Evolutionary conservation across 2,113 vertebrate species (phyloP).

Genomic region (Corythoichthys intestinalis): DNA sequence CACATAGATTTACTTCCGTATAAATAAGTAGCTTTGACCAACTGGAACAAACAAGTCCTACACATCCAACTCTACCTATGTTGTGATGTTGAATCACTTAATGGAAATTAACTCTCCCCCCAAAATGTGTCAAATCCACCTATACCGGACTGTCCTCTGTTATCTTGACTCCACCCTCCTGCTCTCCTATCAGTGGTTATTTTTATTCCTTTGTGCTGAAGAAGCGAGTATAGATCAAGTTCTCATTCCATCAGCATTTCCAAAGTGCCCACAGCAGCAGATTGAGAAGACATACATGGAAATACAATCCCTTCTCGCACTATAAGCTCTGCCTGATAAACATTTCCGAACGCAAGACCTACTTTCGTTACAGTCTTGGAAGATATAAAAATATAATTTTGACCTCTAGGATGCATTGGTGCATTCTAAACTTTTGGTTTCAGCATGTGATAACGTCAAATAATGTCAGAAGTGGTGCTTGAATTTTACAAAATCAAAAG

Average conservation of each 20-base stretch:
- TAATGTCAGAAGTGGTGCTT: background rate
- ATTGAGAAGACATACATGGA: slow-evolving; percentile 44
- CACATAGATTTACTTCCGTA: slow-evolving; percentile 2
- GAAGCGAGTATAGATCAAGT: slow-evolving; percentile 64
- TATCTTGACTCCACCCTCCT: slow-evolving; percentile 17
- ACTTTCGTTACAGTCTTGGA: background rate
- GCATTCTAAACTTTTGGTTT: background rate
- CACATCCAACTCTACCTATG: background rate
- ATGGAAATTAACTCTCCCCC: background rate
- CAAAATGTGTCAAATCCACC: slow-evolving; percentile 20
- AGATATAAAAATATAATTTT: background rate
- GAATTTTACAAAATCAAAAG: background rate
- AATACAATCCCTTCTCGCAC: slow-evolving; percentile 50
- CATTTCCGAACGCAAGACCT: background rate
- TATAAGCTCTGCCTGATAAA: background rate
- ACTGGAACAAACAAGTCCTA: background rate
- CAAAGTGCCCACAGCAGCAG: slow-evolving; percentile 53
- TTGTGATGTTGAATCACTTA: background rate
- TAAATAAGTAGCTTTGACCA: background rate
- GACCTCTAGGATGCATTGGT: background rate
- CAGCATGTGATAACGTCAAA: background rate
- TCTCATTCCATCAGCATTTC: slow-evolving; percentile 70
- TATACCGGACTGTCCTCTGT: slow-evolving; percentile 17
- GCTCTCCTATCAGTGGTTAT: slow-evolving; percentile 47
- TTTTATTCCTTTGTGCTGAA: slow-evolving; percentile 62